phyloP scores from a whole-genome alignment of 2,797 vertebrate genomes.

The Pempheris klunzingeri region DNA sequence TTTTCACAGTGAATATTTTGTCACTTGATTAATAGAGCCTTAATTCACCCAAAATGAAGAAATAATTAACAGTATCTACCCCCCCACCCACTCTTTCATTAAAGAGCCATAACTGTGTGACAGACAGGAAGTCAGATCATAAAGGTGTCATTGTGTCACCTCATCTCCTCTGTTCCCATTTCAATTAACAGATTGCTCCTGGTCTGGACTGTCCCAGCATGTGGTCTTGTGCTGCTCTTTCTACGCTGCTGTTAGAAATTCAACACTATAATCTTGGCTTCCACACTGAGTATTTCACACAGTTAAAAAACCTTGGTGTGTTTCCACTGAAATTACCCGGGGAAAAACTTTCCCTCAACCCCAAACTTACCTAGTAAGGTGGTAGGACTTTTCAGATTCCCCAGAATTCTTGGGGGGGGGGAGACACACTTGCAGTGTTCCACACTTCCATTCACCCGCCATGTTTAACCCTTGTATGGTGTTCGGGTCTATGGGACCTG shows the following conservation, averaged over 20 bases:
- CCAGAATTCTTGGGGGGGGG: no score
- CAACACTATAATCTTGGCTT: not conserved
- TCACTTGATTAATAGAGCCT: constrained; percentile 80
- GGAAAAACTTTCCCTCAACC: no score
- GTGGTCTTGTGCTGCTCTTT: constrained; percentile 65
- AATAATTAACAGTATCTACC: constrained; percentile 89
- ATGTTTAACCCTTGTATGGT: no score
- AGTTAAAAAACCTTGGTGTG: no score
- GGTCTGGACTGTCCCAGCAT: constrained; percentile 49
- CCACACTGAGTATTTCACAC: not conserved
- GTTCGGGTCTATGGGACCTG: no score
- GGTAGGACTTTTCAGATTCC: no score
- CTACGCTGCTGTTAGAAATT: constrained; percentile 17
- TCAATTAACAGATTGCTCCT: constrained; percentile 85
- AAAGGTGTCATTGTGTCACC: constrained; percentile 74
- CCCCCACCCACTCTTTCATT: constrained; percentile 90
- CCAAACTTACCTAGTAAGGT: no score
- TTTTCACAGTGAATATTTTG: constrained; percentile 59
- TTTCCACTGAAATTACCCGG: no score
- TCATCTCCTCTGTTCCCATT: constrained; percentile 80
- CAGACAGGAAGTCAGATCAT: constrained; percentile 84
- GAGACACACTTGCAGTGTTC: no score
- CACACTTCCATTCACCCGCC: no score
- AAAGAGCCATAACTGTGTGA: constrained; percentile 92
- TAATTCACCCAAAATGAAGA: constrained; percentile 92